Conservation (phyloP, 1,140 invertebrate genomes). For the Drosophila melanogaster region DNA sequence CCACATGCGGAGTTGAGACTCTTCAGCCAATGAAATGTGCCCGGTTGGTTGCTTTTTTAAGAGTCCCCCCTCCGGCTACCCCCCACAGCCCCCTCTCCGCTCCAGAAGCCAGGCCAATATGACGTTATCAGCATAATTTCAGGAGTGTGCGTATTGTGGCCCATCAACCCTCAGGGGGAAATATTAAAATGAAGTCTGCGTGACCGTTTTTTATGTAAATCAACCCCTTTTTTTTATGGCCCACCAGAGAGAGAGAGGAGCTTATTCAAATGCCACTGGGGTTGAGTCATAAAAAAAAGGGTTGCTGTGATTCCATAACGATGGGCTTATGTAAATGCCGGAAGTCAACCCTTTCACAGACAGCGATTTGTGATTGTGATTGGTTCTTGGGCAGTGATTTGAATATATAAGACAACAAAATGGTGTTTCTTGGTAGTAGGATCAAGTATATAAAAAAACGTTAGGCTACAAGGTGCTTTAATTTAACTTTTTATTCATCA, state of each 20-base stretch:
- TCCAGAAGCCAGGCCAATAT: slow-evolving; percentile 23
- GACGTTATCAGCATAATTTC: slow-evolving; percentile 54
- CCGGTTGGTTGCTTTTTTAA: slow-evolving; percentile 64
- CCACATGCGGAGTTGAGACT: slow-evolving; percentile 52
- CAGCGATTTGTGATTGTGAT: slow-evolving; percentile 37
- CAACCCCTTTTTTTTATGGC: slow-evolving; percentile 66
- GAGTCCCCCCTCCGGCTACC: slow-evolving; percentile 19
- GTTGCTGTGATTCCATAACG: slow-evolving; percentile 71
- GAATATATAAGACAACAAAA: slow-evolving; percentile 59
- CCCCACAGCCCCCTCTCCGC: neutral
- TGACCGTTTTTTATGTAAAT: slow-evolving; percentile 71
- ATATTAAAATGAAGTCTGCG: slow-evolving; percentile 77
- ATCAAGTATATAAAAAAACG: neutral
- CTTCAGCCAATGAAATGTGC: slow-evolving; percentile 66
- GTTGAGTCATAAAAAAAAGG: slow-evolving; percentile 59
- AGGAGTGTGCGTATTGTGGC: slow-evolving; percentile 61
- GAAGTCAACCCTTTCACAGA: slow-evolving; percentile 63
- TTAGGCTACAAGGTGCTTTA: too few relatives aligned
- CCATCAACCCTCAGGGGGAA: slow-evolving; percentile 51
- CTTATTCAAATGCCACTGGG: slow-evolving; percentile 70
- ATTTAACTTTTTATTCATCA: neutral
- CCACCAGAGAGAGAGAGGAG: slow-evolving; percentile 44
- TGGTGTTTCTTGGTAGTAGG: slow-evolving; percentile 31
- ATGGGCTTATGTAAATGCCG: slow-evolving; percentile 69
- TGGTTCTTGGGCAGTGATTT: slow-evolving; percentile 47